These are phyloP conservation scores for Cyphomyrus plagiostoma DNA, from an alignment of 2,113 vertebrate genomes.

Conservation along the genomic window DNA sequence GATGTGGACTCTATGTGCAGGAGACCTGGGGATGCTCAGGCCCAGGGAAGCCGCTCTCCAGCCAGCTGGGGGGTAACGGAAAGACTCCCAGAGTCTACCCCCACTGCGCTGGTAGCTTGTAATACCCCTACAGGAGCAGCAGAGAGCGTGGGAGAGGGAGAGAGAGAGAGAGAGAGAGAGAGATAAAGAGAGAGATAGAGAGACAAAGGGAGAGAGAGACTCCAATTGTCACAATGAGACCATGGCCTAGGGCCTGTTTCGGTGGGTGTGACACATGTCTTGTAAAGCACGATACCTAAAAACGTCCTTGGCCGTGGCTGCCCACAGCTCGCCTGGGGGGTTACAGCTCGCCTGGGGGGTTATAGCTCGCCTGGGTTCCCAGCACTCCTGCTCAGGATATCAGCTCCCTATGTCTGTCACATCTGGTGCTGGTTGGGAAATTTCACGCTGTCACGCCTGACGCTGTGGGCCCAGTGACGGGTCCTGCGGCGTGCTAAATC, in stretches of 20 bases:
- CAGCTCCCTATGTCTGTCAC: not conserved
- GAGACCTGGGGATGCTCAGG: not conserved
- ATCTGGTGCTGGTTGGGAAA: conserved; percentile 17
- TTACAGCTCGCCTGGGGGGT: not conserved
- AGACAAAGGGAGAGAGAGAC: not conserved
- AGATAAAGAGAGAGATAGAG: not conserved
- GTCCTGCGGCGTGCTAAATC: conserved; percentile 20
- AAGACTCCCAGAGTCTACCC: conserved; percentile 60
- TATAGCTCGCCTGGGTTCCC: not conserved
- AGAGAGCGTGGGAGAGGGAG: not conserved
- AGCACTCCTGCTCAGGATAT: not conserved
- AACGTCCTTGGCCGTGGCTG: not conserved
- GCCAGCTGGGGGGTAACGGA: conserved; percentile 46
- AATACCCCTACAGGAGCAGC: conserved; percentile 49
- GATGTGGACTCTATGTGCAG: not conserved
- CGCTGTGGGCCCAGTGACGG: conserved; percentile 14
- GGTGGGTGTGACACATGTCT: not conserved
- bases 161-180: not conserved
- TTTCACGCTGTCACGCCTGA: conserved; percentile 11
- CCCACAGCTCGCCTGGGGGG: not conserved
- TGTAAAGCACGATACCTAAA: not conserved
- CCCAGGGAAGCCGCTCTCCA: not conserved
- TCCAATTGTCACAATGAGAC: not conserved
- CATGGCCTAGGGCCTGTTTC: not conserved
- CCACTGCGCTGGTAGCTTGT: conserved; percentile 32